These are phyloP conservation scores for Polypedilum vanderplanki DNA, from an alignment of 1,140 invertebrate species.

Conservation along the genomic window DNA sequence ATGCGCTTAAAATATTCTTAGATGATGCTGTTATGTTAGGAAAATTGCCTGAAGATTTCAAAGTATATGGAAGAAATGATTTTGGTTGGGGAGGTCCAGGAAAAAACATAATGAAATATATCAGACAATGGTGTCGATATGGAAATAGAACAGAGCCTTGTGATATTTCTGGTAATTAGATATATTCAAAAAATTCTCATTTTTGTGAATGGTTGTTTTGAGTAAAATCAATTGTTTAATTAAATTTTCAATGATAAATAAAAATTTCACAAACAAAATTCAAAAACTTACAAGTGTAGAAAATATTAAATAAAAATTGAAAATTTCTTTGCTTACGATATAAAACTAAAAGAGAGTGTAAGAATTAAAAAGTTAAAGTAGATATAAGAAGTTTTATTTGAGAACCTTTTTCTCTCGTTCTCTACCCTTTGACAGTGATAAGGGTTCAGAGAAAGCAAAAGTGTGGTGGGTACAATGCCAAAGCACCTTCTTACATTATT, in stretches of 20 bases:
- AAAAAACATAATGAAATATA: too few relatives aligned
- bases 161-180: too few relatives aligned
- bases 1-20: not conserved
- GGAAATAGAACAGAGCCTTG: too few relatives aligned
- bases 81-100: too few relatives aligned
- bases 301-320: not conserved
- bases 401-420: not conserved
- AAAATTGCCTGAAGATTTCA: not conserved
- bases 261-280: not conserved
- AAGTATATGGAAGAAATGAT: too few relatives aligned
- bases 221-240: too few relatives aligned
- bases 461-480: not conserved
- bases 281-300: not conserved
- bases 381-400: too few relatives aligned
- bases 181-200: too few relatives aligned
- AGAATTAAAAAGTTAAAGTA: too few relatives aligned
- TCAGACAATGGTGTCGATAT: too few relatives aligned
- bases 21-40: not conserved
- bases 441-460: not conserved
- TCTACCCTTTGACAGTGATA: not conserved
- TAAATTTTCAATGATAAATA: too few relatives aligned
- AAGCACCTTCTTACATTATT: not conserved
- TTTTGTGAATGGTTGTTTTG: too few relatives aligned
- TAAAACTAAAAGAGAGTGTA: not conserved
- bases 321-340: not conserved